phyloP scores from a whole-genome alignment of 2,797 vertebrate genomes.

The Huso huso region DNA sequence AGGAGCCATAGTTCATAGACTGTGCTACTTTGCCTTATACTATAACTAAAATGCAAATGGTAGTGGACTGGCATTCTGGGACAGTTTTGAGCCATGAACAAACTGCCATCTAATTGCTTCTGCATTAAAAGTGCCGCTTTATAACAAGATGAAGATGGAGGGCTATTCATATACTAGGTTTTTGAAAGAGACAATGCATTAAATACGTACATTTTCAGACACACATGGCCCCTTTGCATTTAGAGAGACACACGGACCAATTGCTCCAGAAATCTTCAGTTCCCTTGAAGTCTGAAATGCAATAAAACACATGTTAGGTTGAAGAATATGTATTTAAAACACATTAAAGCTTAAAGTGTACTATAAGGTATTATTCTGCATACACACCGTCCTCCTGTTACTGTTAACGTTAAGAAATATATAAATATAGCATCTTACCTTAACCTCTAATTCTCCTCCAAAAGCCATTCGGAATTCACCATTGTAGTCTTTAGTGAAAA shows the following conservation, averaged over 20 bases:
- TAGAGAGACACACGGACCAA: slow-evolving; percentile 85
- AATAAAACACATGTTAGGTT: slow-evolving; percentile 11
- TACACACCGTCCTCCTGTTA: not conserved
- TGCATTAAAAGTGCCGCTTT: not conserved
- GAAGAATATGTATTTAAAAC: not conserved
- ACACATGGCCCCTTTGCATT: slow-evolving; percentile 80
- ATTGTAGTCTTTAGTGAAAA: slow-evolving; percentile 85
- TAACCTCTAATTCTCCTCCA: slow-evolving; percentile 81
- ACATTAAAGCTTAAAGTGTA: not conserved
- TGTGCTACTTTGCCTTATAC: not conserved
- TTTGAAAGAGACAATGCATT: not conserved
- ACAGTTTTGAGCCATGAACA: not conserved
- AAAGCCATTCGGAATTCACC: slow-evolving; percentile 94
- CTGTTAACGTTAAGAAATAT: no score
- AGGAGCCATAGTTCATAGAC: not conserved
- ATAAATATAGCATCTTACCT: slow-evolving; percentile 54
- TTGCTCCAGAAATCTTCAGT: slow-evolving; percentile 83
- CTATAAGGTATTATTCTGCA: not conserved
- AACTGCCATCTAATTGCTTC: not conserved
- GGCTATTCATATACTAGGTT: not conserved
- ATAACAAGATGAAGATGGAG: no score
- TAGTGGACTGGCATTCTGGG: not conserved
- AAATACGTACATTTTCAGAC: slow-evolving; percentile 83
- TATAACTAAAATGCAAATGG: not conserved
- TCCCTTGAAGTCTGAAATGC: slow-evolving; percentile 79